Conservation (phyloP, 2,888 invertebrate species). For the Siphonodentalium dalli region DNA sequence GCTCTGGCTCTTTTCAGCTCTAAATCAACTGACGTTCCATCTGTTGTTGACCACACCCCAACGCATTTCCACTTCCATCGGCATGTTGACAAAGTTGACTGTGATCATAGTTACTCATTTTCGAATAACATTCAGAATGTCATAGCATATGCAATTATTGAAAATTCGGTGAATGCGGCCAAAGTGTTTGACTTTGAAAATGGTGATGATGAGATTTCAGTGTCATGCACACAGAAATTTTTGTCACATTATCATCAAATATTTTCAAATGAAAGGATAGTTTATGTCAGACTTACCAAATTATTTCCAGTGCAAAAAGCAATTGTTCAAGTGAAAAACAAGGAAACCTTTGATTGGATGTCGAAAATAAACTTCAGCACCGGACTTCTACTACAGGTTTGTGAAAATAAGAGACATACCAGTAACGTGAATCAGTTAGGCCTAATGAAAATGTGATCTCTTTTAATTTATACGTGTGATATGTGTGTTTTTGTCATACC, state of each 20-base stretch:
- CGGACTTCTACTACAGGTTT: slow-evolving; percentile 41
- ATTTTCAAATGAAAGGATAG: slow-evolving; percentile 17
- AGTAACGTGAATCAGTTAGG: too few relatives aligned
- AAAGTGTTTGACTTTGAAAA: neutral
- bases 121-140: too few relatives aligned
- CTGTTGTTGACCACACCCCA: neutral
- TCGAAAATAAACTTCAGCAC: slow-evolving; percentile 42
- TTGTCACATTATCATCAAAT: slow-evolving; percentile 47
- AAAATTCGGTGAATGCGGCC: neutral
- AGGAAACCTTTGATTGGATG: slow-evolving; percentile 46
- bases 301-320: slow-evolving; percentile 44
- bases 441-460: too few relatives aligned
- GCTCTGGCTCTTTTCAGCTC: slow-evolving; percentile 21
- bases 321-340: slow-evolving; percentile 42
- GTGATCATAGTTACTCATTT: neutral
- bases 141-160: too few relatives aligned
- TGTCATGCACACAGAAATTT: slow-evolving; percentile 37
- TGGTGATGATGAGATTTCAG: slow-evolving; percentile 1
- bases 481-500: too few relatives aligned
- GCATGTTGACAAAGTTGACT: too few relatives aligned
- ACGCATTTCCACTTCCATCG: slow-evolving; percentile 15
- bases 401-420: slow-evolving; percentile 33
- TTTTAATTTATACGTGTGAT: too few relatives aligned
- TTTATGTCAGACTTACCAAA: slow-evolving; percentile 37
- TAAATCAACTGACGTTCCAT: slow-evolving; percentile 29